A percentile compares a stretch with the other conserved stretches of the same genome.
phyloP scores from a whole-genome alignment of 2,888 invertebrate genomes.

The Acanthoscelides obtectus region DNA sequence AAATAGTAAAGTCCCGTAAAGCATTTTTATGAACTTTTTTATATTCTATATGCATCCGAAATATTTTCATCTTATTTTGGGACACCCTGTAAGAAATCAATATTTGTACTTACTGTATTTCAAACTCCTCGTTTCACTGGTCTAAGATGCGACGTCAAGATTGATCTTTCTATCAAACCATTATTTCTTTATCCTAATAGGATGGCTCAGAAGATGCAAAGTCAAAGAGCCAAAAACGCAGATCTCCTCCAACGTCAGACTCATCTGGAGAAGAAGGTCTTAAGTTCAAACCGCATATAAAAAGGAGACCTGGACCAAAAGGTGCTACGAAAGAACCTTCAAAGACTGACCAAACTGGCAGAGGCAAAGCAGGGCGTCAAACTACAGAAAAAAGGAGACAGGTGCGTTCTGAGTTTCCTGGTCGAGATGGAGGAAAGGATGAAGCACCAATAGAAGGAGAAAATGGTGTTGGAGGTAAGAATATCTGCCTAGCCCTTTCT shows the following conservation, averaged over 20 bases:
- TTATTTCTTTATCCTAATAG: neutral
- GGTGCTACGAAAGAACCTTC: slow-evolving; percentile 7
- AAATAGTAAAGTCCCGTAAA: too few species aligned
- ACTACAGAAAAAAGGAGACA: slow-evolving; percentile 6
- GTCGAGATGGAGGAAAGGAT: neutral
- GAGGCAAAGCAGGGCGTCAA: neutral
- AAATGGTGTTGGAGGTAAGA: neutral
- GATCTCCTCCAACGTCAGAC: neutral
- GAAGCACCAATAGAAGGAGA: neutral
- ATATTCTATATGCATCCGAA: too few species aligned
- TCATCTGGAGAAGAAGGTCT: neutral
- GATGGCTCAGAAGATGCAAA: neutral
- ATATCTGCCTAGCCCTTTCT: neutral
- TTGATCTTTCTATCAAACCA: too few species aligned
- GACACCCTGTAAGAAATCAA: too few species aligned
- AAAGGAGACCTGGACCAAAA: neutral
- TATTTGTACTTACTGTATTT: too few species aligned
- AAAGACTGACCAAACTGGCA: slow-evolving; percentile 18
- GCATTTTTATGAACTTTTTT: too few species aligned
- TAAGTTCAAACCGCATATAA: neutral
- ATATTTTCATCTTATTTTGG: too few species aligned
- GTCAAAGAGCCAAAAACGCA: neutral
- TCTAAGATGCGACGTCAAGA: too few species aligned
- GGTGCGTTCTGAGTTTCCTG: slow-evolving; percentile 7
- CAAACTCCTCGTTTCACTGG: too few species aligned